These are phyloP conservation scores for Chlamydotis undulata DNA, from an alignment of 2,113 vertebrate species.

Conservation along the genomic window DNA sequence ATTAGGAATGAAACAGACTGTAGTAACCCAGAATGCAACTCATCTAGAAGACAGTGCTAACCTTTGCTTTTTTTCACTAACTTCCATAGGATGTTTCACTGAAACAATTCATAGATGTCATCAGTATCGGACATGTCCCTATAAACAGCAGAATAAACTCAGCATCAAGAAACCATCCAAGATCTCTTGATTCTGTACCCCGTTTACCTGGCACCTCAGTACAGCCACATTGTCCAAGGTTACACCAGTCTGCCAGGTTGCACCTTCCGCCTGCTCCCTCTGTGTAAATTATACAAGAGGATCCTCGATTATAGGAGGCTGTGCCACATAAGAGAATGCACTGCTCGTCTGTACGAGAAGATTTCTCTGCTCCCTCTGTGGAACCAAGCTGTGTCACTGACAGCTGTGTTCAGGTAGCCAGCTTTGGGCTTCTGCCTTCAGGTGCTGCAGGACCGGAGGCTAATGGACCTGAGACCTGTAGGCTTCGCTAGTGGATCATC, in stretches of 20 bases:
- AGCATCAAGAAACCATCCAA: background rate
- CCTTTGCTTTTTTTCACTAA: background rate
- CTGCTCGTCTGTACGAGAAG: background rate
- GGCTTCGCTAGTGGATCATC: background rate
- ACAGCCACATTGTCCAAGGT: background rate
- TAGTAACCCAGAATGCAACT: background rate
- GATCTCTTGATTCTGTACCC: background rate
- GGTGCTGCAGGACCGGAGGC: background rate
- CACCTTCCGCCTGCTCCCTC: background rate
- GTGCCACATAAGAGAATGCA: background rate
- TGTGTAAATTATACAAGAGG: background rate
- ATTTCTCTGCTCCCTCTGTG: background rate
- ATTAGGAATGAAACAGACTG: background rate
- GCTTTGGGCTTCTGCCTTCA: background rate
- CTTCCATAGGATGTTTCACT: background rate
- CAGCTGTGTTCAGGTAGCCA: background rate
- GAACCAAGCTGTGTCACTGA: background rate
- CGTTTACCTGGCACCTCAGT: background rate
- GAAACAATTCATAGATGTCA: background rate
- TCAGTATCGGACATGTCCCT: background rate
- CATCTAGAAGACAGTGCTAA: background rate
- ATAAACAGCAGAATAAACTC: background rate
- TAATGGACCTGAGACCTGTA: background rate
- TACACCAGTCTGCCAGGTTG: background rate
- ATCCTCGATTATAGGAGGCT: background rate